phyloP scores from a whole-genome alignment of 2,888 invertebrate species.

The Brachyptera risi region DNA sequence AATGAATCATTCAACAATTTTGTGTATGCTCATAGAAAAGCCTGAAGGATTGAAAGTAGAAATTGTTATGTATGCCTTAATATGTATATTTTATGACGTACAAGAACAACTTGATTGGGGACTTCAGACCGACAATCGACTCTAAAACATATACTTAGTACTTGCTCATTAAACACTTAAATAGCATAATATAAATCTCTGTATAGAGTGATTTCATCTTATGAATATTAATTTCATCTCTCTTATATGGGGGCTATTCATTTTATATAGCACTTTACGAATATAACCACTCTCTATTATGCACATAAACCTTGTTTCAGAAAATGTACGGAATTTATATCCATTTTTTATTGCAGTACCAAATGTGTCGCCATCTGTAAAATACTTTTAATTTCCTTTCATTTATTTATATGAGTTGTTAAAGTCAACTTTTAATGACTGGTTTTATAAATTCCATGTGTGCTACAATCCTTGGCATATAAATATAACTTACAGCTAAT shows the following conservation, averaged over 20 bases:
- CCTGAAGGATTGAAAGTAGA: not conserved
- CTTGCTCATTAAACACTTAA: not conserved
- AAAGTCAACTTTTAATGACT: slow-evolving; percentile 12
- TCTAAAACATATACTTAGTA: not conserved
- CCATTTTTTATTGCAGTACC: slow-evolving; percentile 12
- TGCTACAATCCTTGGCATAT: slow-evolving; percentile 18
- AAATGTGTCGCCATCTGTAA: slow-evolving; percentile 16
- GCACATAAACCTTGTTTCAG: slow-evolving; percentile 5
- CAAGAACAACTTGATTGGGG: not conserved
- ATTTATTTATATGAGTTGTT: slow-evolving; percentile 16
- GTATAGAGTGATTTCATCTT: too few species aligned
- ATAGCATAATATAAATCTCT: not conserved
- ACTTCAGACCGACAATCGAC: not conserved
- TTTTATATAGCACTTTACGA: slow-evolving; percentile 6
- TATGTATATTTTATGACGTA: not conserved
- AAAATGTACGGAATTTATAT: too few species aligned
- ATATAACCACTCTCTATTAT: slow-evolving; percentile 4
- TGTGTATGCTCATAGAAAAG: not conserved
- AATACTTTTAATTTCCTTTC: slow-evolving; percentile 12
- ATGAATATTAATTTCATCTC: too few species aligned
- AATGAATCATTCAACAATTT: too few species aligned
- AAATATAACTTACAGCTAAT: not conserved
- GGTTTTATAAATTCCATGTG: slow-evolving; percentile 3
- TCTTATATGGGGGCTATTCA: too few species aligned
- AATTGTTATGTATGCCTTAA: not conserved